These are phyloP conservation scores for Petrolisthes cinctipes DNA, from an alignment of 2,888 invertebrate genomes.

Conservation along the genomic window DNA sequence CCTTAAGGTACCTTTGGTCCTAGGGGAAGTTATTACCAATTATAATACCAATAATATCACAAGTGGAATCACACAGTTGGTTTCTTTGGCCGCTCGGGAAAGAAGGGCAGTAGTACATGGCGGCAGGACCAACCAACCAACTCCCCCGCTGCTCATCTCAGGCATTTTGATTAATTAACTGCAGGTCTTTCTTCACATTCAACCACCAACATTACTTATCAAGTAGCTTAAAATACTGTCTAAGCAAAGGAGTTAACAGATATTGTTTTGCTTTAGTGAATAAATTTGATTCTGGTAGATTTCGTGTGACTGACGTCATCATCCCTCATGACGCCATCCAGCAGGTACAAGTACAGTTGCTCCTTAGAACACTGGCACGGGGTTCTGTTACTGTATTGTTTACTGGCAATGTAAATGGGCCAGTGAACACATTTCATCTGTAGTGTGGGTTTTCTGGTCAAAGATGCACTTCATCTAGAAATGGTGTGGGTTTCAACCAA, in stretches of 20 bases:
- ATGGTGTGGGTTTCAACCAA: too few species aligned
- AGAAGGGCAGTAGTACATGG: not conserved
- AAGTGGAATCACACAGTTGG: constrained; percentile 27
- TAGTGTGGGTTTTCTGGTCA: too few species aligned
- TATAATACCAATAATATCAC: constrained; percentile 46
- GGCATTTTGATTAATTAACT: constrained; percentile 5
- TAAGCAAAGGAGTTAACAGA: constrained; percentile 4
- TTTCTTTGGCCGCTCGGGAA: constrained; percentile 11
- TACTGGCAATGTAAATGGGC: too few species aligned
- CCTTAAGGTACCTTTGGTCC: constrained; percentile 11
- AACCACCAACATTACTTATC: not conserved
- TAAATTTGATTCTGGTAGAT: constrained; percentile 10
- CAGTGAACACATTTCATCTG: too few species aligned
- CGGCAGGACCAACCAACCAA: not conserved
- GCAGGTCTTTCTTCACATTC: not conserved
- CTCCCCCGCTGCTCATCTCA: not conserved
- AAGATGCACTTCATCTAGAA: too few species aligned
- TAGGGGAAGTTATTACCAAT: constrained; percentile 30
- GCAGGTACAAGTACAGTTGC: constrained; percentile 6
- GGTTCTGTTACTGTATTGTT: not conserved
- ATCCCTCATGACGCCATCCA: constrained; percentile 2
- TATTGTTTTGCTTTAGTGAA: not conserved
- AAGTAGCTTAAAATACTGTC: constrained; percentile 2
- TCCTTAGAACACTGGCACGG: not conserved
- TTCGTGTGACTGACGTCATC: constrained; percentile 4